Percentiles rank a stretch among this genome's conserved stretches.
These are phyloP conservation scores for Sturmia bella DNA, from an alignment of 2,888 invertebrate species.

Conservation along the genomic window DNA sequence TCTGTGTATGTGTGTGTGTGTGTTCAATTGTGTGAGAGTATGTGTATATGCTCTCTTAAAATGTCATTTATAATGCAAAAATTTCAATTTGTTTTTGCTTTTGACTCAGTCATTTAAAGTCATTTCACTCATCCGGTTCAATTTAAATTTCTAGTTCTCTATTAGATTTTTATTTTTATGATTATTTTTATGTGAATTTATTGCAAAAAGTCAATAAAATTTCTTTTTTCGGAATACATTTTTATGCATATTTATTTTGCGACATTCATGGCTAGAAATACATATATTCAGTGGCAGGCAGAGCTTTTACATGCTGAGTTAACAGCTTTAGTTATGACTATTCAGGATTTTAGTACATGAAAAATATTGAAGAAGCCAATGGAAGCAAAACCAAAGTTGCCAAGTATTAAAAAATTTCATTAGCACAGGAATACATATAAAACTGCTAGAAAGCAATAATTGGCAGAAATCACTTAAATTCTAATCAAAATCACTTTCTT, in stretches of 20 bases:
- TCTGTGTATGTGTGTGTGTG: background rate
- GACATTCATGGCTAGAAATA: background rate
- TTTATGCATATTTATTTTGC: background rate
- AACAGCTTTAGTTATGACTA: too few relatives aligned
- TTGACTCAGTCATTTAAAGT: slow-evolving; percentile 16
- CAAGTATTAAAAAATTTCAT: too few relatives aligned
- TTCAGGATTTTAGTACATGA: too few relatives aligned
- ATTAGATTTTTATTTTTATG: background rate
- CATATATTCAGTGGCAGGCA: too few relatives aligned
- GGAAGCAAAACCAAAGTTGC: too few relatives aligned
- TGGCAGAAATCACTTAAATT: too few relatives aligned
- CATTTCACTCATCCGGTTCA: slow-evolving; percentile 6
- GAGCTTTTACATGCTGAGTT: too few relatives aligned
- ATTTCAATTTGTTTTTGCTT: slow-evolving; percentile 43
- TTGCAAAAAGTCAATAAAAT: slow-evolving; percentile 21
- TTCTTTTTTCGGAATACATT: background rate
- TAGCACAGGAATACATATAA: too few relatives aligned
- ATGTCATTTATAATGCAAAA: too few relatives aligned
- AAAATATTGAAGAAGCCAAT: too few relatives aligned
- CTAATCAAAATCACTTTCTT: too few relatives aligned
- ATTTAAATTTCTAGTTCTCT: slow-evolving; percentile 24
- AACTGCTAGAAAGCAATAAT: too few relatives aligned
- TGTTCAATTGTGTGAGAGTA: background rate
- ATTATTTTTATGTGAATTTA: background rate
- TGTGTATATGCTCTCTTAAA: background rate